Evolutionary conservation across 2,797 vertebrate genomes (phyloP).

Genomic region (Craterocephalus amniculus): DNA sequence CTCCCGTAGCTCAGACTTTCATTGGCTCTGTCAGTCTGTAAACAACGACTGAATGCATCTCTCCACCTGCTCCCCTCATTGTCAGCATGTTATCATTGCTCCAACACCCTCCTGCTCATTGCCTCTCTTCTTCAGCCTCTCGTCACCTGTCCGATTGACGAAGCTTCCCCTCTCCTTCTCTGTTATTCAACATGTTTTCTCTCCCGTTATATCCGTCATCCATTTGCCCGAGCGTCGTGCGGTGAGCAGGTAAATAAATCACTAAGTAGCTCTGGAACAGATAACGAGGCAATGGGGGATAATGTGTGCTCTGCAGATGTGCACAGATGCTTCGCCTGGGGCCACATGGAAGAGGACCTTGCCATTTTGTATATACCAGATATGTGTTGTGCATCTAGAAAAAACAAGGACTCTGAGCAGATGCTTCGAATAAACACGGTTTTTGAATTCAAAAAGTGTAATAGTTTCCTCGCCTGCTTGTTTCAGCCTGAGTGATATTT

Average conservation of each 20-base stretch:
- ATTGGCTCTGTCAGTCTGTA: slow-evolving; percentile 61
- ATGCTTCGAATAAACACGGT: slow-evolving; percentile 41
- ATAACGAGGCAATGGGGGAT: slow-evolving; percentile 83
- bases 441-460: slow-evolving; percentile 45
- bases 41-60: slow-evolving; percentile 58
- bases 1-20: slow-evolving; percentile 32
- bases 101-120: slow-evolving; percentile 37
- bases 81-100: slow-evolving; percentile 60
- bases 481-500: slow-evolving; percentile 34
- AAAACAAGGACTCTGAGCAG: slow-evolving; percentile 62
- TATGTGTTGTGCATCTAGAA: slow-evolving; percentile 53
- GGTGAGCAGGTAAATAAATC: slow-evolving; percentile 84
- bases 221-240: slow-evolving; percentile 65
- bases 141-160: slow-evolving; percentile 53
- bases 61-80: slow-evolving; percentile 73
- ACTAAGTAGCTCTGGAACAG: slow-evolving; percentile 78
- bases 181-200: slow-evolving; percentile 36
- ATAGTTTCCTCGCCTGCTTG: slow-evolving; percentile 21
- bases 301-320: slow-evolving; percentile 72
- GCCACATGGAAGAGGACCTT: slow-evolving; percentile 67
- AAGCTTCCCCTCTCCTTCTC: slow-evolving; percentile 4
- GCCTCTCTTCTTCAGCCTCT: slow-evolving; percentile 12
- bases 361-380: slow-evolving; percentile 56
- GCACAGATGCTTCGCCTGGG: slow-evolving; percentile 76
- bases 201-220: slow-evolving; percentile 43